phyloP scores from a whole-genome alignment of 2,888 invertebrate species.

The Iselma pallidipennis region DNA sequence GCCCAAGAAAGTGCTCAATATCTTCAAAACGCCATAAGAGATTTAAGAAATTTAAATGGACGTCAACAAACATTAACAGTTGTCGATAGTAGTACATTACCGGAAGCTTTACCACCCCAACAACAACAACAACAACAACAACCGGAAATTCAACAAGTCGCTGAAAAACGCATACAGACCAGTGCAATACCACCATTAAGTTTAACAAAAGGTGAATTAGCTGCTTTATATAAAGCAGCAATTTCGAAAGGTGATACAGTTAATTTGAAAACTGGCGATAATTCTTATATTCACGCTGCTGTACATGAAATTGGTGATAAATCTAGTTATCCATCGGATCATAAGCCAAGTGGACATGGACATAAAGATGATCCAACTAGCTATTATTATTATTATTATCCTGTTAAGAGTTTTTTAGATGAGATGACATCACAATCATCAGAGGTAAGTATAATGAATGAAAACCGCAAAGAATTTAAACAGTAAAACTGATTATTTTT shows the following conservation, averaged over 20 bases:
- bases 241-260: conserved; percentile 50
- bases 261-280: conserved; percentile 45
- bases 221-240: conserved; percentile 57
- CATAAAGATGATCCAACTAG: conserved; percentile 39
- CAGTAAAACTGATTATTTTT: conserved; percentile 16
- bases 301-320: conserved; percentile 50
- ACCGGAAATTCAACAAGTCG: conserved; percentile 6
- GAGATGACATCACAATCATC: conserved; percentile 45
- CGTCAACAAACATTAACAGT: conserved; percentile 34
- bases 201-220: conserved; percentile 53
- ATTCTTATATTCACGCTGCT: conserved; percentile 45
- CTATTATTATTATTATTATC: conserved; percentile 62
- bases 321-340: not conserved
- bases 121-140: conserved; percentile 9
- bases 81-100: conserved; percentile 28
- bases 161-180: conserved; percentile 30
- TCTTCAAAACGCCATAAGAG: conserved; percentile 46
- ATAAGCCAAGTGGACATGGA: not conserved
- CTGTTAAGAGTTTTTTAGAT: conserved; percentile 58
- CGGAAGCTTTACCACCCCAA: conserved; percentile 13
- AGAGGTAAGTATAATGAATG: conserved; percentile 31
- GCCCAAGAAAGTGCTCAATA: conserved; percentile 45
- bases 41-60: conserved; percentile 42
- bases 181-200: conserved; percentile 38
- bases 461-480: conserved; percentile 3